phyloP scores from a whole-genome alignment of 2,888 invertebrate species.

The Drosophila suboccidentalis region DNA sequence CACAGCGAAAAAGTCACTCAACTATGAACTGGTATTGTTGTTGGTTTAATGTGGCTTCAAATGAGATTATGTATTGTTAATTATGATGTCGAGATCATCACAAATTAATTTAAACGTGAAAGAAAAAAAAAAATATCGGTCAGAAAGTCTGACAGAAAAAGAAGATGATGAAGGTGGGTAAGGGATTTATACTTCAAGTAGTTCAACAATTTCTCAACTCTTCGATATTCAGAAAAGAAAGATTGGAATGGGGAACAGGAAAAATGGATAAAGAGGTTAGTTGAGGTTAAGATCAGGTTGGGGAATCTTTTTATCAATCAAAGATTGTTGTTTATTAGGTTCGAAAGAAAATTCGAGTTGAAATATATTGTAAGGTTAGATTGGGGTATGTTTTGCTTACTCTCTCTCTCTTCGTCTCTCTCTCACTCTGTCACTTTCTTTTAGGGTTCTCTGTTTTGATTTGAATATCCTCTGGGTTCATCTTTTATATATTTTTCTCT shows the following conservation, averaged over 20 bases:
- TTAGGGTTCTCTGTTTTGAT: no score
- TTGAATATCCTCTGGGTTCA: no score
- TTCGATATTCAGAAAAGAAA: neutral
- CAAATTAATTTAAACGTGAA: neutral
- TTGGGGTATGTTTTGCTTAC: neutral
- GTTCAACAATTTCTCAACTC: conserved; percentile 15
- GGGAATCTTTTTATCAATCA: neutral
- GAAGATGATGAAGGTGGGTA: neutral
- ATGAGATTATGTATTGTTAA: conserved; percentile 27
- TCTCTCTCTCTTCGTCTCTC: neutral
- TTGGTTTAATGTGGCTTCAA: conserved; percentile 36
- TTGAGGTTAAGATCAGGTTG: neutral
- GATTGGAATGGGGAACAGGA: neutral
- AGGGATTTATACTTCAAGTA: neutral
- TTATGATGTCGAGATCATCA: conserved; percentile 31
- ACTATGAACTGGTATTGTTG: conserved; percentile 38
- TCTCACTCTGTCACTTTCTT: no score
- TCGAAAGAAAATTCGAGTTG: neutral
- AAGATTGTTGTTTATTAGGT: neutral
- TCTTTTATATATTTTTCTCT: no score
- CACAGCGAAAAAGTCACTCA: conserved; percentile 28
- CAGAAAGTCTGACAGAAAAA: neutral
- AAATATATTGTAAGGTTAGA: neutral
- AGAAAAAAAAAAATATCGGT: conserved; percentile 10
- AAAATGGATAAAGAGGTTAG: neutral